Base-by-base conservation (phyloP, 2,113 vertebrate species). In the Willisornis vidua region DNA sequence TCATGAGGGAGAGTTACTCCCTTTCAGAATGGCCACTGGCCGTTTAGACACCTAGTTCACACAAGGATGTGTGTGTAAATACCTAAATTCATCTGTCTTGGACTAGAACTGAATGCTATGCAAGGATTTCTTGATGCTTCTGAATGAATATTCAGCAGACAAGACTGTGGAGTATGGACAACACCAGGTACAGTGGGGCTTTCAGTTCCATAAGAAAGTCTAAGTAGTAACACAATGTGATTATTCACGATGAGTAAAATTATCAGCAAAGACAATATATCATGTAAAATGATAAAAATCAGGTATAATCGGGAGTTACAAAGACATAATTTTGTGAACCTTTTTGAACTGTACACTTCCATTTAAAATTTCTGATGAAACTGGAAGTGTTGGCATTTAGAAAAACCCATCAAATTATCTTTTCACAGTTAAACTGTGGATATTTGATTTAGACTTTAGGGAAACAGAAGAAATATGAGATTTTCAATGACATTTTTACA, bases 401-500 rank as follows among this genome's bases (percentile, higher is more conserved):
- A 73, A 95, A 94, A 95, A 90, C 12, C 1, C 31, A 83, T n/a
- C 3, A 74, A 35, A 90, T 86, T 71, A 93, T 52, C 63, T 90
- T 93, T 92, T 86, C 72, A 57, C 19, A 75, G 76, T 28, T 94
- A 84, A 91, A 87, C 35, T 3, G 2, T 85, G 63, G 75, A 66
- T 87, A 94, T 88, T 81, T 73, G 13, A 77, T 83, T 86, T 81
- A 80, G 52, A 84, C 72, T 85, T 86, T 13, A 78, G 41, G 90
- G 85, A 81, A 94, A 90, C 7, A 78, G 48, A 95, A 94, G 80
- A 88, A 93, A 94, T 88, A 86, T 23, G 35, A 91, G 63, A 93
- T 54, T 84, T 93, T 45, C 75, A 86, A 71, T 95, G 79, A 84
- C 85, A 95, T 95, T 96, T 96, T 91, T 91, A 88, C 54, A 93